Base-by-base conservation (phyloP, 2,888 invertebrate species). In the Habrosyne pyritoides region DNA sequence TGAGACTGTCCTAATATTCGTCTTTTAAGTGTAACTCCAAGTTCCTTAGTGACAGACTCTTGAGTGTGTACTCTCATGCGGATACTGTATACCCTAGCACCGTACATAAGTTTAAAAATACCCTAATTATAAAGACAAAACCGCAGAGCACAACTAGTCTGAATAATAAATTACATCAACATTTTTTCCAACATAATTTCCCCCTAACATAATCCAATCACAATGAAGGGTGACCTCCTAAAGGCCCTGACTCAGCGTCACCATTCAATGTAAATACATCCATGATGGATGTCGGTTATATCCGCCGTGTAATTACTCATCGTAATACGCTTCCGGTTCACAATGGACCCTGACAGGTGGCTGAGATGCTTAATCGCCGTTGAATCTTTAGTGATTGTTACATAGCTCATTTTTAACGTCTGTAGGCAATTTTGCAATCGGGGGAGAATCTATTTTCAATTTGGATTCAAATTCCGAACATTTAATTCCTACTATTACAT, bases 291-390 rank as follows among this genome's bases (percentile, higher is more conserved):
- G 66, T 24, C 14, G 21, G 57, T 21, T 50, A 56, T 64, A 63
- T 65, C 70, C 63, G 68, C 67, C 65, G 68, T 53, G 59, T 70
- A 72, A 72, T 71, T 70, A 70, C 61, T 61, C 57, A 59, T 60
- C 63, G 63, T 54, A 58, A 64, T 65, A 56, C 53, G 54, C 63
- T 68, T 70, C 71, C 73, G 60, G 52, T 26, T 12, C n/a, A 59
- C 54, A 60, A 64, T 59, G 53, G 52, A 36, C 54, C 10, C 21
- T 26, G 54, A 28, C 70, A 67, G 67, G 63, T 71, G 63, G 56
- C 8, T 18, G 42, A 42, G 42, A 42, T 42, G 18, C n/a, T 42
- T 18, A 42, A 18, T 14, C 42, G 18, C 8, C 42, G 14, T 18
- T 42, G 42, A 18, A 42, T 42, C 18, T 42, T 18, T 42, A 33